phyloP scores from a whole-genome alignment of 1,140 invertebrate species.

The Leucophenga varia region DNA sequence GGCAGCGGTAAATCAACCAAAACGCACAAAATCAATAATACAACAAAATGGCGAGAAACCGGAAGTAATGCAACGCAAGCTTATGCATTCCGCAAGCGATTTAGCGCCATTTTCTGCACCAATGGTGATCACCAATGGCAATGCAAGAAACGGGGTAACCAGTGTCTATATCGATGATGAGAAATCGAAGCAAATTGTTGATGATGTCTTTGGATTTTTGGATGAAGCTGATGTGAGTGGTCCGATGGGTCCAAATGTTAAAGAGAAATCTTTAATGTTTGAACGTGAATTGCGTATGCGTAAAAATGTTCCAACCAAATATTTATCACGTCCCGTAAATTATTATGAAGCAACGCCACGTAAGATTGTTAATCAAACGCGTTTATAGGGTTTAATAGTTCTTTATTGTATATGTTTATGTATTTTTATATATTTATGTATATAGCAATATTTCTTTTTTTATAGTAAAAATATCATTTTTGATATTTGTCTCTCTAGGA shows the following conservation, averaged over 20 bases:
- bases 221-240: constrained; percentile 56
- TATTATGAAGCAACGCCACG: constrained; percentile 50
- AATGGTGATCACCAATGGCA: constrained; percentile 3
- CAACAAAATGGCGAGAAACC: constrained; percentile 58
- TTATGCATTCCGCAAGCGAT: too few relatives aligned
- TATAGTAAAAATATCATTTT: too few relatives aligned
- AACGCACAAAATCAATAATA: constrained; percentile 18
- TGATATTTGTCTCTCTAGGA: too few relatives aligned
- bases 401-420: too few relatives aligned
- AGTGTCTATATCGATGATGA: constrained; percentile 56
- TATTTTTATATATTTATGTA: constrained; percentile 12
- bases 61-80: too few relatives aligned
- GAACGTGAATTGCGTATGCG: constrained; percentile 43
- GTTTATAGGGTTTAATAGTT: too few relatives aligned
- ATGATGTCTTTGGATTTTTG: constrained; percentile 61
- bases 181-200: constrained; percentile 59
- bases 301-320: constrained; percentile 45
- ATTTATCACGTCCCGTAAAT: constrained; percentile 51
- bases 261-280: constrained; percentile 52
- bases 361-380: constrained; percentile 43
- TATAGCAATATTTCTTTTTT: too few relatives aligned
- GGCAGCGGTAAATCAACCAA: constrained; percentile 33
- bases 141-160: constrained; percentile 9
- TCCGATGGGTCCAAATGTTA: constrained; percentile 47
- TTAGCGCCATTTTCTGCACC: constrained; percentile 33